phyloP scores from a whole-genome alignment of 1,140 invertebrate species.

The Pollicipes pollicipes region DNA sequence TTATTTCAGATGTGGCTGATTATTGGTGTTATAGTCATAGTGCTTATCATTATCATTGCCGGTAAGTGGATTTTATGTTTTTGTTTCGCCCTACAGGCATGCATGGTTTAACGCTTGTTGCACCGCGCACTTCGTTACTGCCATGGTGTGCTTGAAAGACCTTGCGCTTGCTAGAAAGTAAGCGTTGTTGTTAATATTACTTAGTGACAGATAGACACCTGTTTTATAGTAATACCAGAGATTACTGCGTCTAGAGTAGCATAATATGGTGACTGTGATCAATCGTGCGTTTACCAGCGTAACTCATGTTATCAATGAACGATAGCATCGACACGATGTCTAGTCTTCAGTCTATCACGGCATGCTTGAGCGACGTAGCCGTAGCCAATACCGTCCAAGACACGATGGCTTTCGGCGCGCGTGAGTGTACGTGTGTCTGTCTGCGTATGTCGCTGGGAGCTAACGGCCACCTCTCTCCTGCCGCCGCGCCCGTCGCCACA shows the following conservation, averaged over 20 bases:
- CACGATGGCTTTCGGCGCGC: not conserved
- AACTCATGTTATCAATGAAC: too few species aligned
- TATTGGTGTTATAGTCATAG: constrained; percentile 2
- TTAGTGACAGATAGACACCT: not conserved
- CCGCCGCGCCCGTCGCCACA: not conserved
- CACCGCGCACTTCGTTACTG: not conserved
- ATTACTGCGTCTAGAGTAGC: too few species aligned
- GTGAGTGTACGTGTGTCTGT: not conserved
- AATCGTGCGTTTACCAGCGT: too few species aligned
- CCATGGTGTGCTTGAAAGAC: too few species aligned
- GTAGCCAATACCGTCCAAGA: too few species aligned
- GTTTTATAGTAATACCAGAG: too few species aligned
- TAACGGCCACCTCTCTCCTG: not conserved
- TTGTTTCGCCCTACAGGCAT: not conserved
- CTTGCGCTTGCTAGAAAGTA: too few species aligned
- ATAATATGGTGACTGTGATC: too few species aligned
- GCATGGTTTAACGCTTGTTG: not conserved
- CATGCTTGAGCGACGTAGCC: too few species aligned
- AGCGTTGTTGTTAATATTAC: not conserved
- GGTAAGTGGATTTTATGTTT: not conserved
- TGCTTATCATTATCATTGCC: not conserved
- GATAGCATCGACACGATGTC: not conserved
- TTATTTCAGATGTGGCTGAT: not conserved
- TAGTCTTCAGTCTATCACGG: not conserved
- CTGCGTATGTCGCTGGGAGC: not conserved